Percentiles rank a stretch among this genome's conserved stretches.
Conservation (phyloP, 2,797 vertebrate species). For the Helostoma temminkii region DNA sequence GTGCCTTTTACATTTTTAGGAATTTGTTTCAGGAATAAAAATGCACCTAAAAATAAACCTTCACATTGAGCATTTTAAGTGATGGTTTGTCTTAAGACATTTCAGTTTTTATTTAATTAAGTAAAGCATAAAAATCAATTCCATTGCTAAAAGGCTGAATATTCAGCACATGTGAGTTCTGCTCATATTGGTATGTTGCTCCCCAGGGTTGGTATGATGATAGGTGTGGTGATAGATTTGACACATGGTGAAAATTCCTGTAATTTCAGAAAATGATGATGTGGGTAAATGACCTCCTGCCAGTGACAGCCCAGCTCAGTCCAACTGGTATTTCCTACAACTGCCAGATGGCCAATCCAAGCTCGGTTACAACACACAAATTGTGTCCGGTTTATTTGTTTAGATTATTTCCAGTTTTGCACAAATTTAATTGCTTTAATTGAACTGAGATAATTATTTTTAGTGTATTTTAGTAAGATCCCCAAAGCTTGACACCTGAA, state of each 20-base stretch:
- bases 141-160: neutral
- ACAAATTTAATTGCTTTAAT: too few species aligned
- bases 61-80: too few species aligned
- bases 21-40: neutral
- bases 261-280: neutral
- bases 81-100: too few species aligned
- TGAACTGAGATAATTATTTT: neutral
- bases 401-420: neutral
- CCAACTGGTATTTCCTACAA: constrained; percentile 8
- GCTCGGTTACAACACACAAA: neutral
- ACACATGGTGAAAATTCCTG: neutral
- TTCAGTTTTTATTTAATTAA: too few species aligned
- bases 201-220: neutral
- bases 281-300: neutral
- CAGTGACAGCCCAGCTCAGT: neutral
- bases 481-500: neutral
- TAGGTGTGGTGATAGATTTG: neutral
- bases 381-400: constrained; percentile 2
- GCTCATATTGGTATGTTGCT: neutral
- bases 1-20: too few species aligned
- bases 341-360: constrained; percentile 1
- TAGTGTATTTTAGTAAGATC: neutral
- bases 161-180: neutral
- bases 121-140: neutral
- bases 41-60: neutral